Percentiles rank a stretch among this genome's conserved stretches.
Conservation (phyloP, 1,140 invertebrate species). For the Drosophila lini region DNA sequence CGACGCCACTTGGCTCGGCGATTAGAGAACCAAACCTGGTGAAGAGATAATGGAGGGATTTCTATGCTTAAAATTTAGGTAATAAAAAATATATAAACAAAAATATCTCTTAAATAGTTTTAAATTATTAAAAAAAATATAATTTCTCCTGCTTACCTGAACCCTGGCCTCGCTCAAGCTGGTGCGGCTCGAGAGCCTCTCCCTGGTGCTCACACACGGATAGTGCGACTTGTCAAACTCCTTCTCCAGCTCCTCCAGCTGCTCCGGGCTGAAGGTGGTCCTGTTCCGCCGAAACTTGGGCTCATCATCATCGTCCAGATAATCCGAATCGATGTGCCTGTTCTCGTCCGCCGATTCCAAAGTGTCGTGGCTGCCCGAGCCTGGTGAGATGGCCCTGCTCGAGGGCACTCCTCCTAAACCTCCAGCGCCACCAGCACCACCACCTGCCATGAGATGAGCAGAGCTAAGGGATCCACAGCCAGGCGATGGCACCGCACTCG, state of each 20-base stretch:
- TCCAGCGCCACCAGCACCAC: conserved; percentile 19
- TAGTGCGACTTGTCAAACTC: conserved; percentile 98
- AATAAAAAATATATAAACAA: not conserved
- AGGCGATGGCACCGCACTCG: conserved; percentile 43
- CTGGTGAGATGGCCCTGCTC: conserved; percentile 75
- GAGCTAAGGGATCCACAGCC: conserved; percentile 52
- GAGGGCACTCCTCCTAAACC: conserved; percentile 32
- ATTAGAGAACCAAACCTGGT: conserved; percentile 98
- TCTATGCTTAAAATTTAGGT: not conserved
- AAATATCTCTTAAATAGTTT: not conserved
- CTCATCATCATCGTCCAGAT: conserved; percentile 91
- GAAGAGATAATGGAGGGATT: not conserved
- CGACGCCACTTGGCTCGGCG: conserved; percentile 98
- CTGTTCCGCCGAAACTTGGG: conserved; percentile 96
- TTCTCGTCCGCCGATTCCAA: conserved; percentile 81
- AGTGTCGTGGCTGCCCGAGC: conserved; percentile 83
- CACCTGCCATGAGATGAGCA: conserved; percentile 51
- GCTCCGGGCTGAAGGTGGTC: conserved; percentile 97
- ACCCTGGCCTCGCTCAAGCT: conserved; percentile 97
- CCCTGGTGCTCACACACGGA: conserved; percentile 96
- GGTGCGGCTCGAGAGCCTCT: conserved; percentile 95
- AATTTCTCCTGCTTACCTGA: conserved; percentile 89
- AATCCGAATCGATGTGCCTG: conserved; percentile 87
- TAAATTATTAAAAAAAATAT: not conserved
- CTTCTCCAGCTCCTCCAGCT: conserved; percentile 96